Percentiles rank a stretch among this genome's conserved stretches.
These are phyloP conservation scores for Nebria ingens DNA, from an alignment of 1,140 invertebrate species.

Conservation along the genomic window DNA sequence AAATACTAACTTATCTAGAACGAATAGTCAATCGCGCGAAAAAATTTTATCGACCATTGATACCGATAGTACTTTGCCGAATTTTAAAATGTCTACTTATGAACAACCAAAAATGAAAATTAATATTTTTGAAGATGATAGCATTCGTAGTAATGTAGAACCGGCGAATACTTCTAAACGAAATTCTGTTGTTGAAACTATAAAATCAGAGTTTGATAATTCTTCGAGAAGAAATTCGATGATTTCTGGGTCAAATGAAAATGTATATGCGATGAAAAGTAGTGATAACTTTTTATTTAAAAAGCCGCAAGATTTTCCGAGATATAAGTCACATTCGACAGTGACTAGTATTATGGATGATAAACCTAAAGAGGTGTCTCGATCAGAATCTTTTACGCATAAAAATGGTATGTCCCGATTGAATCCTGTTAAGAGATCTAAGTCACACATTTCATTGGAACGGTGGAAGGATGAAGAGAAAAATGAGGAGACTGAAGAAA, in stretches of 20 bases:
- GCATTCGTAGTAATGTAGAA: constrained; percentile 28
- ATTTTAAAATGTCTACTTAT: constrained; percentile 34
- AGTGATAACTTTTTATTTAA: constrained; percentile 14
- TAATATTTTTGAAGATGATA: constrained; percentile 35
- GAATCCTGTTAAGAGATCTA: constrained; percentile 31
- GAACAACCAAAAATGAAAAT: constrained; percentile 32
- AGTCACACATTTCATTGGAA: constrained; percentile 29
- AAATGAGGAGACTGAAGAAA: constrained; percentile 9
- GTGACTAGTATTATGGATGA: constrained; percentile 4
- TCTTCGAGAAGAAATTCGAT: not conserved
- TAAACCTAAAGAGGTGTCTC: constrained; percentile 8
- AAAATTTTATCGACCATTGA: constrained; percentile 1
- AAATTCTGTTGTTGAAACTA: not conserved
- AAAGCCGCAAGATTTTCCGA: constrained; percentile 17
- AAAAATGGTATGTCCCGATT: constrained; percentile 20
- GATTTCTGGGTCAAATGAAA: not conserved
- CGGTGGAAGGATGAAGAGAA: constrained; percentile 19
- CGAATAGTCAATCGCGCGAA: not conserved
- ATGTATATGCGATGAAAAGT: constrained; percentile 1
- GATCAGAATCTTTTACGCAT: constrained; percentile 31
- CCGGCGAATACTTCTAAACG: not conserved
- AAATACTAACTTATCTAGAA: not conserved
- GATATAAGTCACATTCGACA: constrained; percentile 10
- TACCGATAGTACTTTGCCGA: constrained; percentile 26
- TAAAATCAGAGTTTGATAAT: not conserved